These are phyloP conservation scores for Malurus melanocephalus DNA, from an alignment of 2,113 vertebrate species.

Conservation along the genomic window DNA sequence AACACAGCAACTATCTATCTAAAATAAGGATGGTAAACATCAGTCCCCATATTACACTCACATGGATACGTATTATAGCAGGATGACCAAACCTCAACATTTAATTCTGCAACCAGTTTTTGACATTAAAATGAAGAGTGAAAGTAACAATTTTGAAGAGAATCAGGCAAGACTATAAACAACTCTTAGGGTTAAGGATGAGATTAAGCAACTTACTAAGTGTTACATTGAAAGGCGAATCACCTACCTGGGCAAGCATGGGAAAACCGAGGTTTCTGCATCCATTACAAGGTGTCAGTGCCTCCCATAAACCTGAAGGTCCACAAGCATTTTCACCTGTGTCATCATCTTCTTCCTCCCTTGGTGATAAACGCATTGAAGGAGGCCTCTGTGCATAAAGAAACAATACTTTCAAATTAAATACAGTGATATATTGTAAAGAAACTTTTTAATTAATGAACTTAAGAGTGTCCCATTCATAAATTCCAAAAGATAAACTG, in stretches of 20 bases:
- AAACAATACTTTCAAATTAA: conserved; percentile 5
- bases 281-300: conserved; percentile 91
- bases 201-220: background rate
- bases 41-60: background rate
- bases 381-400: conserved; percentile 75
- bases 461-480: background rate
- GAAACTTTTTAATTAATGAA: background rate
- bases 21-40: background rate
- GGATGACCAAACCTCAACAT: background rate
- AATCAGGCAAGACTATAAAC: background rate
- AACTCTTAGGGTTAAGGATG: background rate
- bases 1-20: background rate
- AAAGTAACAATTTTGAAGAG: background rate
- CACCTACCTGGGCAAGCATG: conserved; percentile 84
- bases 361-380: conserved; percentile 73
- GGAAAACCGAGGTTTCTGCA: conserved; percentile 91
- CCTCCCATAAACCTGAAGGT: conserved; percentile 91
- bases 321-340: conserved; percentile 85
- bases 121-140: background rate
- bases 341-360: conserved; percentile 83
- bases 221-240: background rate
- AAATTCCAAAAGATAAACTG: background rate
- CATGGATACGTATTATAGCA: background rate
- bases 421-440: background rate
- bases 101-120: background rate